Conservation (phyloP, 1,140 invertebrate genomes). For the Heliconius hewitsoni region DNA sequence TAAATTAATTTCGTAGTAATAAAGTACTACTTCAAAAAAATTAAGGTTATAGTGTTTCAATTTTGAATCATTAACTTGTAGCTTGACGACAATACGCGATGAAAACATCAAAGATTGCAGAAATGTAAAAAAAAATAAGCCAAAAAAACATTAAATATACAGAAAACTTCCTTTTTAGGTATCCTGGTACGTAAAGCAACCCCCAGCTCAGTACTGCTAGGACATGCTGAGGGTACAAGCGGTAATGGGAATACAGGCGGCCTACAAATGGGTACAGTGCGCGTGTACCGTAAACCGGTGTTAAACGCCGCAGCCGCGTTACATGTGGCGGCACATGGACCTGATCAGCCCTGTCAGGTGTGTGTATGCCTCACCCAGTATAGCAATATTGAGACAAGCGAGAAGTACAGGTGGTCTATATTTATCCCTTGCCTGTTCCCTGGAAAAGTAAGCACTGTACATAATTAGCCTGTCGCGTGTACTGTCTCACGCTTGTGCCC, state of each 20-base stretch:
- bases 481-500: no score
- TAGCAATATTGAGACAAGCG: not conserved
- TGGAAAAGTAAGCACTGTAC: no score
- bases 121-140: no score
- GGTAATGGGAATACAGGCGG: slow-evolving; percentile 34
- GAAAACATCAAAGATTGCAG: no score
- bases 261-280: slow-evolving; percentile 51
- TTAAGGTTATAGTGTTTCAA: no score
- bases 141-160: no score
- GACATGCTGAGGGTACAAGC: slow-evolving; percentile 43
- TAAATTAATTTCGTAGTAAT: not conserved
- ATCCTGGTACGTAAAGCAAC: slow-evolving; percentile 78
- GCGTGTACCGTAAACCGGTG: slow-evolving; percentile 61
- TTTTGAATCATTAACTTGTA: no score
- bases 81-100: no score
- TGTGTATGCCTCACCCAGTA: not conserved
- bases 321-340: slow-evolving; percentile 71
- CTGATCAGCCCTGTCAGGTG: slow-evolving; percentile 53
- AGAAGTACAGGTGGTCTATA: not conserved
- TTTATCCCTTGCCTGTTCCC: not conserved
- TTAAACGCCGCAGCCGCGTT: slow-evolving; percentile 53
- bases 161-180: slow-evolving; percentile 42
- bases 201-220: slow-evolving; percentile 76
- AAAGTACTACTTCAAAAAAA: no score
- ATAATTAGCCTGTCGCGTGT: no score